A percentile compares a stretch with the other conserved stretches of the same genome.
Conservation (phyloP, 2,113 vertebrate species). For the Ammodytes marinus region DNA sequence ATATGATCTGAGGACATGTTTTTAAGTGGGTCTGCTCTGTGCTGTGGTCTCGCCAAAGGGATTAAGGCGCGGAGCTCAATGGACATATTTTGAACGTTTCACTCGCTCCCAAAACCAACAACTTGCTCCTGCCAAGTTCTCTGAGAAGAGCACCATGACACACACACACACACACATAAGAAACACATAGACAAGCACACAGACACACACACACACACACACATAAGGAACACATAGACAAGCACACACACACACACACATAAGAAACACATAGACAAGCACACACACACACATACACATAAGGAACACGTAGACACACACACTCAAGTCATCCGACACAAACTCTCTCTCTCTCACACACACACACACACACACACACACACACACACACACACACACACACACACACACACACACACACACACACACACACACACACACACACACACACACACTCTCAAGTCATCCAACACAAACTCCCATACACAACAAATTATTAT, state of each 20-base stretch:
- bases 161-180: slow-evolving; percentile 27
- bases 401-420: neutral
- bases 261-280: no score
- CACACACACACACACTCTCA: slow-evolving; percentile 50
- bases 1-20: slow-evolving; percentile 48
- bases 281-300: no score
- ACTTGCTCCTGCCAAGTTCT: slow-evolving; percentile 59
- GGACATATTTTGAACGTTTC: slow-evolving; percentile 72
- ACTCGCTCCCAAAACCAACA: slow-evolving; percentile 74
- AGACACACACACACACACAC: no score
- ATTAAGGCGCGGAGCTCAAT: slow-evolving; percentile 34
- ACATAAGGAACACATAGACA: no score
- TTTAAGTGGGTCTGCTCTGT: slow-evolving; percentile 38
- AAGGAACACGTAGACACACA: no score
- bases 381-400: no score
- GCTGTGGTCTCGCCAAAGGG: slow-evolving; percentile 52
- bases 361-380: no score
- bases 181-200: no score
- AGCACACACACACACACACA: no score
- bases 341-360: no score
- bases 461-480: slow-evolving; percentile 72
- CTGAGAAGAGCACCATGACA: slow-evolving; percentile 45
- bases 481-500: slow-evolving; percentile 71
- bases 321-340: no score
- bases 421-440: slow-evolving; percentile 61